Evolutionary conservation across 2,113 vertebrate genomes (phyloP).

Genomic region (Vanacampus margaritifer): DNA sequence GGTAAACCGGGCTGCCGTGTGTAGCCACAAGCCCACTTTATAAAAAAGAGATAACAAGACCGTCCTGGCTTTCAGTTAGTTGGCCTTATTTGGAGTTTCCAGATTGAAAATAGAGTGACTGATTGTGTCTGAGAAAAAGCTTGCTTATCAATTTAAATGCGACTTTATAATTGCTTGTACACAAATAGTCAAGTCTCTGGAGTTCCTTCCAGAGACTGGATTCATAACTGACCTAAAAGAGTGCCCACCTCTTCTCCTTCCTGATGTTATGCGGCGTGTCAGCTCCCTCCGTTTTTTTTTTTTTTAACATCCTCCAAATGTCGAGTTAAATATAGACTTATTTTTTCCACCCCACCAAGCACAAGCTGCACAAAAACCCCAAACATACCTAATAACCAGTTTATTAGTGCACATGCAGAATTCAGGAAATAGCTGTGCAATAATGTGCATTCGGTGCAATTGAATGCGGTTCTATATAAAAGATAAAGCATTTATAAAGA

Average conservation of each 20-base stretch:
- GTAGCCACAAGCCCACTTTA: constrained; percentile 36
- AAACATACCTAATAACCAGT: constrained; percentile 27
- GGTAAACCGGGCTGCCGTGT: constrained; percentile 26
- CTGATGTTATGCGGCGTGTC: constrained; percentile 24
- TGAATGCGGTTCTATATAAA: neutral
- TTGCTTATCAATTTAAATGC: neutral
- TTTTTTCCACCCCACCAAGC: constrained; percentile 31
- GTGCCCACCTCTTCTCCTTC: constrained; percentile 12
- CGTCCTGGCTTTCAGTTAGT: constrained; percentile 17
- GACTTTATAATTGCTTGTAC: too few species aligned
- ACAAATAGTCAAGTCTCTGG: too few species aligned
- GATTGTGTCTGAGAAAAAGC: neutral
- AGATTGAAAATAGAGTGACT: neutral
- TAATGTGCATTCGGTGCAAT: constrained; percentile 2
- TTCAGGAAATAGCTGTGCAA: constrained; percentile 25
- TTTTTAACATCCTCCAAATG: constrained; percentile 25
- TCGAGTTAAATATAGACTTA: constrained; percentile 55
- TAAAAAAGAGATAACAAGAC: constrained; percentile 47
- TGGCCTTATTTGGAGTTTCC: constrained; percentile 10
- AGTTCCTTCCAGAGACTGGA: neutral
- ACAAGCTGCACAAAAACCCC: constrained; percentile 24
- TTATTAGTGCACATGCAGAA: constrained; percentile 34
- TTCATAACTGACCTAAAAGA: constrained; percentile 14
- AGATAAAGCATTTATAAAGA: neutral
- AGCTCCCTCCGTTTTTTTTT: constrained; percentile 31